Evolutionary conservation across 2,797 vertebrate genomes (phyloP), one percentile per base, ranked within the genome.

Genomic region (Percopsis omiscomaycus): DNA sequence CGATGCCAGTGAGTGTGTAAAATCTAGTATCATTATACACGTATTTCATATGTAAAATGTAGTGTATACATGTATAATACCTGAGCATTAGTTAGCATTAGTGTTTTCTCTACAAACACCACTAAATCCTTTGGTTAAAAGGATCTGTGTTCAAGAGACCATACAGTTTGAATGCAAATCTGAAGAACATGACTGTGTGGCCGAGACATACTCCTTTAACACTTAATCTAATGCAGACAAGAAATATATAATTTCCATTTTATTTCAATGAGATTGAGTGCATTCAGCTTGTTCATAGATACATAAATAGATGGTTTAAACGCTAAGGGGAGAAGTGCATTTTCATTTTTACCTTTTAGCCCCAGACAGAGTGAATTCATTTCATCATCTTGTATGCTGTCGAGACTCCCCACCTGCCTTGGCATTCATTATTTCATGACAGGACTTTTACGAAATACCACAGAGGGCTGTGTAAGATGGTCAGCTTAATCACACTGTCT

Each of bases 281-380:
- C 58, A 68, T 52, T 58, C 32, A 63, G 45, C 14, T 49, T 13
- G 45, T 53, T 61, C 58, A 32, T 15, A 51, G 68, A 69, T 42
- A 53, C 54, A 81, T 66, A 71, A 75, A 79, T 52, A 76, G 55
- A 69, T 71, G 47, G 63, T 64, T 58, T 62, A 58, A 75, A 55
- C 55, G 48, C 42, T 52, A 12, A 55, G 42, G 48, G 49, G 1
- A 55, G 14, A 14, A 56, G n/a, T 80, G 55, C 54, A 69, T 56
- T 8, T 61, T 57, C 3, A 66, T 84, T 71, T 84, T 78, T 77
- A 78, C 70, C 68, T 74, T 68, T 15, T 67, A 30, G 60, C 60
- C 69, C 75, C 64, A 58, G 84, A 74, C 73, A 63, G 77, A 77
- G 78, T 86, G 77, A 89, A 78, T 84, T 74, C 77, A 84, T 87